phyloP scores from a whole-genome alignment of 2,888 invertebrate genomes.

The Mactromeris polynyma region DNA sequence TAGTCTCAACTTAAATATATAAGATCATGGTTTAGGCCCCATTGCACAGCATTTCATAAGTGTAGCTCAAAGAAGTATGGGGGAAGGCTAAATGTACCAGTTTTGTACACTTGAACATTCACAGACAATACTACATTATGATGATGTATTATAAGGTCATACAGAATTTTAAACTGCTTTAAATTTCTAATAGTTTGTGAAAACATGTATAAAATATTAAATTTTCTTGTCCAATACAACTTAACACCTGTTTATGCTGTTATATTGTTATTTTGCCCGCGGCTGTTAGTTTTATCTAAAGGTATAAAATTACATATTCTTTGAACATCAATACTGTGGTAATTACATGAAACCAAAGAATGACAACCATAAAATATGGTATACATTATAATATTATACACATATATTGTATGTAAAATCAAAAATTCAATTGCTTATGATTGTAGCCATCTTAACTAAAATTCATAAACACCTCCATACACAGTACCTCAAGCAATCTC shows the following conservation, averaged over 20 bases:
- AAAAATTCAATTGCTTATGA: not conserved
- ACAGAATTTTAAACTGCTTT: not conserved
- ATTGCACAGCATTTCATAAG: too few species aligned
- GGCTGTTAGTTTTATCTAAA: not conserved
- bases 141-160: too few species aligned
- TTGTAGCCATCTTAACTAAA: too few species aligned
- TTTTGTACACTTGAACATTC: too few species aligned
- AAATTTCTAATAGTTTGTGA: constrained; percentile 4
- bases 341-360: not conserved
- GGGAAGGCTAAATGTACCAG: too few species aligned
- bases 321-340: not conserved
- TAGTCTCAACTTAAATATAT: too few species aligned
- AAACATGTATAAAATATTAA: not conserved
- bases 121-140: too few species aligned
- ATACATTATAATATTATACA: too few species aligned
- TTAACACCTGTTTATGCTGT: not conserved
- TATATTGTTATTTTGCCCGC: not conserved
- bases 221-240: not conserved
- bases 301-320: constrained; percentile 16
- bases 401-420: not conserved
- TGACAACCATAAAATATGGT: not conserved
- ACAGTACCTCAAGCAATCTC: too few species aligned
- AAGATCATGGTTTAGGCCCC: too few species aligned
- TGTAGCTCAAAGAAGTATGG: too few species aligned
- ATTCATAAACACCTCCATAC: too few species aligned